Evolutionary conservation across 2,888 invertebrate genomes (phyloP), one percentile per base, ranked within the genome.

Genomic region (Hydriomena furcata): DNA sequence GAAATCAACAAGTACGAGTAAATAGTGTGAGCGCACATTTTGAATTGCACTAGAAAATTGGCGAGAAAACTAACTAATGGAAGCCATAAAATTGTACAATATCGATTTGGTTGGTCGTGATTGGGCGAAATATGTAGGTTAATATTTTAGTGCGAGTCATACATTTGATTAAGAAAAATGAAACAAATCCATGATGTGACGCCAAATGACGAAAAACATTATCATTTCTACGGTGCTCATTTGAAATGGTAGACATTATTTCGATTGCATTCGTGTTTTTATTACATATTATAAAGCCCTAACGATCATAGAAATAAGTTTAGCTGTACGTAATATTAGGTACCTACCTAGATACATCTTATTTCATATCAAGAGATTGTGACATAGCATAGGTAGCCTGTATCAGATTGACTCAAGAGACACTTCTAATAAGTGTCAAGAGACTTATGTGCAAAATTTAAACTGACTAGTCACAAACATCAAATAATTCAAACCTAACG

Each of bases 1-100:
- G 63, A 60, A 34, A 84, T 63, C 58, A 80, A 65, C 44, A 67
- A 78, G 66, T n/a, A n/a, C n/a, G n/a, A n/a, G n/a, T n/a, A n/a
- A n/a, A 80, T 69, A 55, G 73, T 69, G 65, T 72, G 76, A 55
- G 66, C 58, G 67, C 59, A 73, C 89, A 89, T 89, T 72, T 80
- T 83, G 71, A 43, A 56, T 40, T 38, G 51, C 65, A 86, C 76
- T 84, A 71, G 60, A 48, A 49, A 53, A 54, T 47, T 60, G 67
- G 63, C 49, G 35, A 58, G 50, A 57, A 59, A 50, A 73, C 47
- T 28, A 66, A 66, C 42, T 72, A 69, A 68, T 69, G 37, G 67
- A 55, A 45, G 58, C 68, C 58, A 65, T 72, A 65, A 73, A 69
- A 67, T 63, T 63, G 58, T 49, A 58, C 60, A 55, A 52, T 55